A percentile compares a stretch with the other conserved stretches of the same genome.
Conservation (phyloP, 2,888 invertebrate genomes). For the Gandaritis pyraliata region DNA sequence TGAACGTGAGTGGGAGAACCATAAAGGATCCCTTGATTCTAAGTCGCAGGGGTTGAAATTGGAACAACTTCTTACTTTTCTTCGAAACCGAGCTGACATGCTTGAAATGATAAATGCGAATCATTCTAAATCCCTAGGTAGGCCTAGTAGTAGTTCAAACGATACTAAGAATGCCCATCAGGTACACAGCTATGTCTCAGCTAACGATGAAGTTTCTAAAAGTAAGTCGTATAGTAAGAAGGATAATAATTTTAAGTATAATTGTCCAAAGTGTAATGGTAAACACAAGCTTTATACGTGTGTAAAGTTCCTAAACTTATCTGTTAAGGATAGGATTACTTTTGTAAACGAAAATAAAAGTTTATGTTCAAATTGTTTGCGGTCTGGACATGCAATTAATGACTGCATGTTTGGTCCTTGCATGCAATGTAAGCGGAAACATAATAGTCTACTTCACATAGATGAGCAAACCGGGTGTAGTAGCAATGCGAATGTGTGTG, state of each 20-base stretch:
- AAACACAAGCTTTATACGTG: conserved; percentile 22
- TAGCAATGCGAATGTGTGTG: conserved; percentile 8
- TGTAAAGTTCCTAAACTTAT: conserved; percentile 20
- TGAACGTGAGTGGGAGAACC: too few relatives aligned
- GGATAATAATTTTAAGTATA: not conserved
- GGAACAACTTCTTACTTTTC: conserved; percentile 13
- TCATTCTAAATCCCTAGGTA: not conserved
- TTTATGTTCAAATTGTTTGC: conserved; percentile 27
- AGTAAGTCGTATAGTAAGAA: not conserved
- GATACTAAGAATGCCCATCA: conserved; percentile 12
- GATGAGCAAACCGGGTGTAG: conserved; percentile 1
- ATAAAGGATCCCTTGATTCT: not conserved
- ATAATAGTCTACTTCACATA: conserved; percentile 22
- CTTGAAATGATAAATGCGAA: conserved; percentile 22
- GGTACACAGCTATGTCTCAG: conserved; percentile 15
- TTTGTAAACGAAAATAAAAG: conserved; percentile 11
- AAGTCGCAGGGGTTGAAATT: conserved; percentile 5
- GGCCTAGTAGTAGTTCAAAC: not conserved
- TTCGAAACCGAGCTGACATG: conserved; percentile 23
- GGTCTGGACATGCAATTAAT: conserved; percentile 5
- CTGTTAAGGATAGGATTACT: conserved; percentile 11
- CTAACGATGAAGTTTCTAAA: not conserved
- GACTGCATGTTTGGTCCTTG: conserved; percentile 23
- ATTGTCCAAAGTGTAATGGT: conserved; percentile 12
- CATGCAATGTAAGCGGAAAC: conserved; percentile 21